These are phyloP conservation scores for Spondyliosoma cantharus DNA, from an alignment of 2,797 vertebrate genomes.

Conservation along the genomic window DNA sequence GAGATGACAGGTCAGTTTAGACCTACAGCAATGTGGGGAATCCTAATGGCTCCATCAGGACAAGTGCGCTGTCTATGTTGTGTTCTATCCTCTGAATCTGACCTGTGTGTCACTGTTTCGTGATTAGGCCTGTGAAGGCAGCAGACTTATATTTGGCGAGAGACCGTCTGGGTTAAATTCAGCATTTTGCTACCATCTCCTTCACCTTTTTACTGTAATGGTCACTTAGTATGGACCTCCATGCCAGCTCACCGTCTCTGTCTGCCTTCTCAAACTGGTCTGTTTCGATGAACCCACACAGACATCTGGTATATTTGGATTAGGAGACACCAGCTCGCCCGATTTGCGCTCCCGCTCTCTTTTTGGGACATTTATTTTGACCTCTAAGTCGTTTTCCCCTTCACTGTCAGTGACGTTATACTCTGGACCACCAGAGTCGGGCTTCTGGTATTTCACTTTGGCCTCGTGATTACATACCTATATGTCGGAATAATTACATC, in stretches of 20 bases:
- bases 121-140: constrained; percentile 25
- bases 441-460: constrained; percentile 72
- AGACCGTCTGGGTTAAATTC: constrained; percentile 35
- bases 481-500: constrained; percentile 52
- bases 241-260: constrained; percentile 44
- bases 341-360: constrained; percentile 42
- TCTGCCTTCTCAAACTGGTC: constrained; percentile 36
- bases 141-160: constrained; percentile 33
- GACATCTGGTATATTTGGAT: constrained; percentile 72
- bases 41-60: constrained; percentile 72
- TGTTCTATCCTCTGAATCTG: constrained; percentile 39
- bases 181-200: constrained; percentile 35
- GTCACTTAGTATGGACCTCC: constrained; percentile 53
- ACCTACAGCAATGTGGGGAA: constrained; percentile 72
- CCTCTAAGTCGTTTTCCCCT: constrained; percentile 68
- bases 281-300: constrained; percentile 50
- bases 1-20: constrained; percentile 68
- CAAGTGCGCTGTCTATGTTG: constrained; percentile 50
- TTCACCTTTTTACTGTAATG: constrained; percentile 24
- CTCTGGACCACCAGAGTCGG: constrained; percentile 72
- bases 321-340: constrained; percentile 38
- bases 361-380: constrained; percentile 69
- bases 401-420: constrained; percentile 63
- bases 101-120: constrained; percentile 41
- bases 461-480: constrained; percentile 38